Conservation (phyloP, 1,140 invertebrate species). For the Octopus bimaculoides region DNA sequence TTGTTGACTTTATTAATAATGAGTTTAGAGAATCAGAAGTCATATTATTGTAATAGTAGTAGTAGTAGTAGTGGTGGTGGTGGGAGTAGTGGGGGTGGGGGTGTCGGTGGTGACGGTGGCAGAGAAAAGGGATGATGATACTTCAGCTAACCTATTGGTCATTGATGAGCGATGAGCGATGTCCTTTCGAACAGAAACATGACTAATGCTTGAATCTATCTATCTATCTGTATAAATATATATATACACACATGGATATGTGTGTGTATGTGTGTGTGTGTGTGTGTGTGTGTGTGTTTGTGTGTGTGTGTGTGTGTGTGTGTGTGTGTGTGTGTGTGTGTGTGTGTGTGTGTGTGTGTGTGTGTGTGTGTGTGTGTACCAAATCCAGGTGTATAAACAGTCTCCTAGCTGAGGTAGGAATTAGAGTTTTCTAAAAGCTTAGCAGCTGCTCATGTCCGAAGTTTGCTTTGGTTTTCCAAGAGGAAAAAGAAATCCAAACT, state of each 20-base stretch:
- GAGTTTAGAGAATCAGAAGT: neutral
- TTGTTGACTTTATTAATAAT: neutral
- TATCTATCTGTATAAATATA: neutral
- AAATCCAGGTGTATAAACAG: no score
- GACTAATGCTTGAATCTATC: neutral
- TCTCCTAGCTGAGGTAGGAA: no score
- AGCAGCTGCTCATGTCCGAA: no score
- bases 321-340: neutral
- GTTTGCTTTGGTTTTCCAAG: no score
- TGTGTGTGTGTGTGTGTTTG: neutral
- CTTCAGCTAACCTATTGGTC: neutral
- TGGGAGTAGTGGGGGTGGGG: neutral
- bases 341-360: neutral
- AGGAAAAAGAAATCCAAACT: no score
- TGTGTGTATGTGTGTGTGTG: no score
- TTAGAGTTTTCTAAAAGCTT: no score
- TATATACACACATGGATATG: no score
- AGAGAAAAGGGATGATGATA: neutral
- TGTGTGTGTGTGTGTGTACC: neutral
- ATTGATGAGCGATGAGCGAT: neutral
- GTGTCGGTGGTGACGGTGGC: neutral
- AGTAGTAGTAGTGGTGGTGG: neutral
- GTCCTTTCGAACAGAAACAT: neutral
- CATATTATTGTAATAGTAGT: neutral
- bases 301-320: neutral